Evolutionary conservation across 2,888 invertebrate genomes (phyloP), one percentile per base, ranked within the genome.

Genomic region (Agrotis ipsilon): DNA sequence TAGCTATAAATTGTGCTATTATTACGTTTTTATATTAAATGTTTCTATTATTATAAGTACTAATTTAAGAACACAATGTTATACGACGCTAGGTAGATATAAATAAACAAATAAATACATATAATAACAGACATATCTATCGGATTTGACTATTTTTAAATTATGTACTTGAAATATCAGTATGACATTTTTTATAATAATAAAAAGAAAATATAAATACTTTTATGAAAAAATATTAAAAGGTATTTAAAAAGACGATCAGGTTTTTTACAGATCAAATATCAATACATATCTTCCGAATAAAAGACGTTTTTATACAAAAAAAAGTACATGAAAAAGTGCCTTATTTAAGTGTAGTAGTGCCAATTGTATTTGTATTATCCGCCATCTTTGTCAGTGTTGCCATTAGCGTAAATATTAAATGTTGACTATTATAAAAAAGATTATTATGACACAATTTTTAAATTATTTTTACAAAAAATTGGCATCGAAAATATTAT

Each of bases 341-440:
- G 78, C 76, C 85, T 82, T 71, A 72, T 54, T n/a, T n/a, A 60
- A 45, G 59, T 64, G 61, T 62, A 63, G 32, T 64, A 60, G 73
- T 72, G 74, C 66, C 70, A 68, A 78, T 73, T 59, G 66, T 72
- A 64, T 67, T 48, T 57, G 60, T 68, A 61, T 55, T 54, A 71
- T 52, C 57, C 55, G 65, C 77, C 64, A 78, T 68, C 18, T 46
- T 63, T 46, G 57, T 57, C 65, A 75, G 54, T 75, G 78, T 86
- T 87, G 87, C 86, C 86, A 83, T 75, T 87, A 82, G 72, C 39
- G 52, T 81, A 72, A 79, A 81, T 77, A 61, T 79, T 63, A 60
- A 79, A 75, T 64, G 79, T 82, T 82, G 69, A 72, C 58, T 79
- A 74, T 66, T 67, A 19, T 57, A 62, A 80, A 64, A 73, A 54